Percentiles rank a stretch among this genome's conserved stretches.
Evolutionary conservation across 2,888 invertebrate genomes (phyloP).

Genomic region (Tortrix viridana): DNA sequence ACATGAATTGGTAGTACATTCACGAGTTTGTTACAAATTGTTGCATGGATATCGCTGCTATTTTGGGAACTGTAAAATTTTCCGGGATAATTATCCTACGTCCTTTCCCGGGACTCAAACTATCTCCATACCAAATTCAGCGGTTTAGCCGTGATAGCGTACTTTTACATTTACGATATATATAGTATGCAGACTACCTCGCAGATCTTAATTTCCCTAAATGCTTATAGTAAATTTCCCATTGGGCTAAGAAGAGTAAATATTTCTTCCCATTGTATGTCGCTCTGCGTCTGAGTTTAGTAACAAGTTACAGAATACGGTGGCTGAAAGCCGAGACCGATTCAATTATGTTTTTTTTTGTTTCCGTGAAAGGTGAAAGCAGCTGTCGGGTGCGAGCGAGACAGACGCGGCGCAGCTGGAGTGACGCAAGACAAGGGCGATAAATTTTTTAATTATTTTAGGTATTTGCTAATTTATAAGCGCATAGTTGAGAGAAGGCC

Average conservation of each 20-base stretch:
- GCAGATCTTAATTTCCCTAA: background rate
- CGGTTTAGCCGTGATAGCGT: too few species aligned
- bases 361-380: slow-evolving; percentile 37
- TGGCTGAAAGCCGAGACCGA: slow-evolving; percentile 38
- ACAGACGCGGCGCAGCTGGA: slow-evolving; percentile 58
- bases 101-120: too few species aligned
- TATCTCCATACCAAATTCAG: too few species aligned
- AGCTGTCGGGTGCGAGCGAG: slow-evolving; percentile 37
- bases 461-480: background rate
- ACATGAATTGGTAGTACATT: too few species aligned
- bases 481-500: background rate
- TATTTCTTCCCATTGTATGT: background rate
- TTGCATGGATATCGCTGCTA: too few species aligned
- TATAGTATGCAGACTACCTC: too few species aligned
- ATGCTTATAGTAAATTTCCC: too few species aligned
- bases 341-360: slow-evolving; percentile 34
- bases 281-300: background rate
- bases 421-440: slow-evolving; percentile 46
- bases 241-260: too few species aligned
- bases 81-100: too few species aligned
- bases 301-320: slow-evolving; percentile 23
- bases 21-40: too few species aligned
- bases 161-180: too few species aligned
- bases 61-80: too few species aligned
- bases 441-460: slow-evolving; percentile 43